These are phyloP conservation scores for Synaphobranchus kaupii DNA, from an alignment of 2,797 vertebrate species.

Conservation along the genomic window DNA sequence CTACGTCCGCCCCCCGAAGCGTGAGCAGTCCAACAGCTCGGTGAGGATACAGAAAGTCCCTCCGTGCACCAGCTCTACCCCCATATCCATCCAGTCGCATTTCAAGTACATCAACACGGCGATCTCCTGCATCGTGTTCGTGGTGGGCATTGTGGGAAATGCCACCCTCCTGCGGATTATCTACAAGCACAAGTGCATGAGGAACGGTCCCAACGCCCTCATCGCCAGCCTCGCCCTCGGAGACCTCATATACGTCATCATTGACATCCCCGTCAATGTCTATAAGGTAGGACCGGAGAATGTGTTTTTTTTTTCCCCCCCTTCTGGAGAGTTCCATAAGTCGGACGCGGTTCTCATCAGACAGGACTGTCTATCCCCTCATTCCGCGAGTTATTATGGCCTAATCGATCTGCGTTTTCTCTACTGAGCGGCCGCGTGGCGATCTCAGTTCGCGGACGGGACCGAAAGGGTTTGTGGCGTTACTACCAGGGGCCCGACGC, in stretches of 20 bases:
- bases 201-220: conserved; percentile 95
- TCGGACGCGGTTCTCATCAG: no score
- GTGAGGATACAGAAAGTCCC: conserved; percentile 34
- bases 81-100: conserved; percentile 75
- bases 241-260: conserved; percentile 94
- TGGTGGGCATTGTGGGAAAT: conserved; percentile 94
- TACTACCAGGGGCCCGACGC: background rate
- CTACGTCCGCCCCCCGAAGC: background rate
- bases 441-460: conserved; percentile 33
- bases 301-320: background rate
- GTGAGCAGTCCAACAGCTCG: background rate
- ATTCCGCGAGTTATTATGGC: background rate
- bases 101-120: conserved; percentile 94
- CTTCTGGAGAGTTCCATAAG: background rate
- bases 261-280: conserved; percentile 88
- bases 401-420: background rate
- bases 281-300: conserved; percentile 85
- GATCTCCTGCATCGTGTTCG: conserved; percentile 89
- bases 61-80: conserved; percentile 68
- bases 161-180: conserved; percentile 95
- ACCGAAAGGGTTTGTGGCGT: background rate
- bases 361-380: background rate
- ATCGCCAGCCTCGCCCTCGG: conserved; percentile 96
- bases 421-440: conserved; percentile 1
- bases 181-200: conserved; percentile 98